Conservation (phyloP, 2,888 invertebrate genomes). For the Xestia sexstrigata region DNA sequence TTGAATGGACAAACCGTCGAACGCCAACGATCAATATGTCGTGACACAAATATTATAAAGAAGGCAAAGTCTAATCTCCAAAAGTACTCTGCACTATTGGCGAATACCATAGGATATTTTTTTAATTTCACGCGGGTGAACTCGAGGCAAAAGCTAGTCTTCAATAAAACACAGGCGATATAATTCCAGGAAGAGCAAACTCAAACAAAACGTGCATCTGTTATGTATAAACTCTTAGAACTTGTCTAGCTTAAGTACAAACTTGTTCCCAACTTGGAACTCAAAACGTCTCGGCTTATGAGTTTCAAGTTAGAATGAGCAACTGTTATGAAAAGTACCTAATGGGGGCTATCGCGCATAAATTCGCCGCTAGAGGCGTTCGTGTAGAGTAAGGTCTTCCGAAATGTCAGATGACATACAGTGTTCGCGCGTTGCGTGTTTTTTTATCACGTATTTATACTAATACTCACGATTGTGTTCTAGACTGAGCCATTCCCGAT, state of each 20-base stretch:
- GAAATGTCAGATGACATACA: no score
- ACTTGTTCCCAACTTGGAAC: constrained; percentile 39
- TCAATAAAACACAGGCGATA: not conserved
- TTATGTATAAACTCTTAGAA: constrained; percentile 19
- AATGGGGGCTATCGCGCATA: no score
- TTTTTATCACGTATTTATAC: no score
- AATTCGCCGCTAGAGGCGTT: no score
- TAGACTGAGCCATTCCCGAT: no score
- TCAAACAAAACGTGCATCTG: constrained; percentile 24
- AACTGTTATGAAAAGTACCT: constrained; percentile 47
- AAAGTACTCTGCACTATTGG: not conserved
- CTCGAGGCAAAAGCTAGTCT: not conserved
- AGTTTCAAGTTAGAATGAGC: constrained; percentile 38
- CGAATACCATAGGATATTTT: not conserved
- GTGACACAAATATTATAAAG: not conserved
- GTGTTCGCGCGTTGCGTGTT: no score
- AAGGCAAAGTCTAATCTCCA: not conserved
- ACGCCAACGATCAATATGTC: no score
- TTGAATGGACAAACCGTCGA: no score
- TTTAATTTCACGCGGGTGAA: not conserved
- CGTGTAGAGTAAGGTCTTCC: no score
- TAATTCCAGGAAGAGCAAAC: constrained; percentile 8
- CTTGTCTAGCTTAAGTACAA: constrained; percentile 28
- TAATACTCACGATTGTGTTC: no score
- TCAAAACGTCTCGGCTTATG: constrained; percentile 8